Evolutionary conservation across 2,797 vertebrate genomes (phyloP), one percentile per base, ranked within the genome.

Genomic region (Gephyroberyx darwinii): DNA sequence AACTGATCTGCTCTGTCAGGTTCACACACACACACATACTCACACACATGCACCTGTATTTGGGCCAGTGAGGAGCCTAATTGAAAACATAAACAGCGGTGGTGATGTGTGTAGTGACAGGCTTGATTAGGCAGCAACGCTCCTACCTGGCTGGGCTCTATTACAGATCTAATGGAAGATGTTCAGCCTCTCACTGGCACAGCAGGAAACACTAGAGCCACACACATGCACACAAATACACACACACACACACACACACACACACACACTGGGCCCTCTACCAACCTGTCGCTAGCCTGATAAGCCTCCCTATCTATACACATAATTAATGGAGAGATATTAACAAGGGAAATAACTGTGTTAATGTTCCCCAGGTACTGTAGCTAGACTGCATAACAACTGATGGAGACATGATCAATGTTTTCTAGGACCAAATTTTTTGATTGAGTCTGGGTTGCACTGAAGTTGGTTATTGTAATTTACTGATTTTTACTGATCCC

Each of bases 61-160:
- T 55, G 43, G 35, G 48, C 53, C 54, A 30, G 66, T 41, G 75
- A 72, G 73, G 71, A 53, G 61, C 75, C 69, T 91, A 91, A 92
- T 93, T 91, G 89, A 89, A 92, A 91, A 84, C 78, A 82, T 83
- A 90, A 89, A 89, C 86, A 80, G 85, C 8, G 50, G 65, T 65
- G 50, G 50, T 58, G 81, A 82, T 81, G 80, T 83, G 80, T 84
- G 85, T 71, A 57, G 75, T 88, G 86, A 87, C 88, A 86, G 71
- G 82, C 80, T 88, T 90, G 90, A 92, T 92, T 90, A 91, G 86
- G 65, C 69, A 66, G 74, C 26, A n/a, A 64, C 66, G 20, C 77
- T 76, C 68, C 71, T 86, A 90, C 84, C 80, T 88, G 83, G 84
- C 77, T 77, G 73, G 75, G 84, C 80, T 90, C 86, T 84, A 92